These are phyloP conservation scores for Caiman crocodilus DNA, from an alignment of 2,797 vertebrate genomes.

Conservation along the genomic window DNA sequence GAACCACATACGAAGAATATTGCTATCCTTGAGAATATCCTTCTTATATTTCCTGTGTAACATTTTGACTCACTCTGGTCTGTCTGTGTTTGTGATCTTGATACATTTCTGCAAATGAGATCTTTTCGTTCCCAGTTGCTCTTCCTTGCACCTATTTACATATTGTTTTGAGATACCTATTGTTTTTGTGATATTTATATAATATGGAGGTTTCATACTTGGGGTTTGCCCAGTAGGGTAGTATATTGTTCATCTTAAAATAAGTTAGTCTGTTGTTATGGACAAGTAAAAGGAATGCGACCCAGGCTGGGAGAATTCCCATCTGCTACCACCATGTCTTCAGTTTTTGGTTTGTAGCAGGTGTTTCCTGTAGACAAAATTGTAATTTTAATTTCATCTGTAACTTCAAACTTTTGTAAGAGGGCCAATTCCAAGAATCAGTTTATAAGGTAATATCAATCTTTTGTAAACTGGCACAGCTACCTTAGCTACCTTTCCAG, in stretches of 20 bases:
- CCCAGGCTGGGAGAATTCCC: background rate
- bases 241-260: slow-evolving; percentile 19
- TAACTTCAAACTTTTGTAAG: background rate
- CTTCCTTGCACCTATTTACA: slow-evolving; percentile 9
- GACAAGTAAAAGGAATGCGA: background rate
- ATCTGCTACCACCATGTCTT: background rate
- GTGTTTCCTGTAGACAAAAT: background rate
- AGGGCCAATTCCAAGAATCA: background rate
- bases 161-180: slow-evolving; percentile 38
- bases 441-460: background rate
- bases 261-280: background rate
- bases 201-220: background rate
- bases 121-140: slow-evolving; percentile 9
- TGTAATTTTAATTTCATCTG: background rate
- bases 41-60: slow-evolving; percentile 8
- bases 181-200: background rate
- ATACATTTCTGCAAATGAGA: slow-evolving; percentile 25
- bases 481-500: background rate
- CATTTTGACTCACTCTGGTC: slow-evolving; percentile 5
- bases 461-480: background rate
- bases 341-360: background rate
- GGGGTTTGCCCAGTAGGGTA: background rate
- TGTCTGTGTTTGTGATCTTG: background rate
- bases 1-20: background rate
- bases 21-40: background rate